These are phyloP conservation scores for Salticus scenicus DNA, from an alignment of 2,888 invertebrate genomes.

Conservation along the genomic window DNA sequence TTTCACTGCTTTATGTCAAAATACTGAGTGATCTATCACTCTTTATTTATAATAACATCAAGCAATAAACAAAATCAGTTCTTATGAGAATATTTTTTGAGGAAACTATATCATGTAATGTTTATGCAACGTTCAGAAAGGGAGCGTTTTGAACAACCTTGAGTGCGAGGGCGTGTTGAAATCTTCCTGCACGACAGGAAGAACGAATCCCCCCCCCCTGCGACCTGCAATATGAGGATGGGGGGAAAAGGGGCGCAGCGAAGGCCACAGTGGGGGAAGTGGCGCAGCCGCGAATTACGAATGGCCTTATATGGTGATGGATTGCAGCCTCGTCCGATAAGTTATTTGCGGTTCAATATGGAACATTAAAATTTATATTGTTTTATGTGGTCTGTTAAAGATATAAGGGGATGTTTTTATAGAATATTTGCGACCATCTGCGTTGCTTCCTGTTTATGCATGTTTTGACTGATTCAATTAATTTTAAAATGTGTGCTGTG, in stretches of 20 bases:
- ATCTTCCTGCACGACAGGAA: constrained; percentile 12
- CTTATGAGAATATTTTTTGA: too few species aligned
- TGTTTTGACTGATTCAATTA: too few species aligned
- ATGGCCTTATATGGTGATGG: not conserved
- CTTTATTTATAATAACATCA: too few species aligned
- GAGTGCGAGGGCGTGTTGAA: constrained; percentile 14
- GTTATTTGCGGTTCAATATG: not conserved
- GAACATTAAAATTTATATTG: not conserved
- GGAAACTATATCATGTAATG: too few species aligned
- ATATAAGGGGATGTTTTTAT: too few species aligned
- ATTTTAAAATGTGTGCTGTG: too few species aligned
- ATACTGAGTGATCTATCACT: too few species aligned
- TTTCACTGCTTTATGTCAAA: too few species aligned
- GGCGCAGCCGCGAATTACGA: not conserved
- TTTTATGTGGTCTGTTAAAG: not conserved
- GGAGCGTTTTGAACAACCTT: not conserved
- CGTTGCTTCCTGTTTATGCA: too few species aligned
- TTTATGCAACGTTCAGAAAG: too few species aligned
- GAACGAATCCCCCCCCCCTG: not conserved
- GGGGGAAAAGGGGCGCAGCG: constrained; percentile 19
- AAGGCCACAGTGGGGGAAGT: constrained; percentile 31
- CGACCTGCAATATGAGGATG: constrained; percentile 1
- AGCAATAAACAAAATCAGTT: too few species aligned
- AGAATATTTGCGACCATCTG: too few species aligned
- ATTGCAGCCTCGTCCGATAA: not conserved